Base-by-base conservation (phyloP, 2,113 vertebrate genomes). In the Archocentrus centrarchus region DNA sequence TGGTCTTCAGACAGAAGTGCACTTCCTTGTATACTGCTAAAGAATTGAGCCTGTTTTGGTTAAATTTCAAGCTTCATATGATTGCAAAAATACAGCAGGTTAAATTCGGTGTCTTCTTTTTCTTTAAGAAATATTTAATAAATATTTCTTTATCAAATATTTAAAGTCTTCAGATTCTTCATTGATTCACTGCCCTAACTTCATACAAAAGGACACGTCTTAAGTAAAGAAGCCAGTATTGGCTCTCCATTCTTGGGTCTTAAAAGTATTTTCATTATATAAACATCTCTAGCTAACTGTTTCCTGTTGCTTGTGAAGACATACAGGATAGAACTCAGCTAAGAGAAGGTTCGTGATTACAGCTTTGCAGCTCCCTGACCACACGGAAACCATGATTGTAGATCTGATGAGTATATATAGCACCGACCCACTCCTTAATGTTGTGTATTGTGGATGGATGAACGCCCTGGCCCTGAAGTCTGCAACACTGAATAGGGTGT, bases 301-400 rank as follows among this genome's bases (percentile, higher is more conserved):
- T 91, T 92, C 82, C 90, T 88, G 78, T 82, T 76, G 1, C 62
- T 58, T 82, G 5, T 44, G 82, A 89, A 78, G 75, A 92, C 60
- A 76, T 68, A 88, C 53, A 82, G 83, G 76, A 86, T 85, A 78
- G 61, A 75, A 68, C 32, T 50, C 41, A 79, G 79, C 83, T 85
- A 77, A 84, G 83, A 77, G 79, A 37, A 87, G 80, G 47, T 81
- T 73, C 14, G 17, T 92, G 88, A 96, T 93, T 95, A 94, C 77
- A 95, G 92, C 82, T 81, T 84, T 94, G 91, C 68, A 77, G 80
- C 75, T 92, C 87, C 82, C 88, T 86, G 88, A 88, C 94, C 94
- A 90, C 92, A 93, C 80, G 80, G 89, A 92, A 87, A 83, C 94
- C 91, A 93, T 96, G 93, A 96, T 96, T 95, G 94, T 88, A 94